Percentiles rank a stretch among this genome's conserved stretches.
Conservation (phyloP, 2,888 invertebrate species). For the Noctua comes region DNA sequence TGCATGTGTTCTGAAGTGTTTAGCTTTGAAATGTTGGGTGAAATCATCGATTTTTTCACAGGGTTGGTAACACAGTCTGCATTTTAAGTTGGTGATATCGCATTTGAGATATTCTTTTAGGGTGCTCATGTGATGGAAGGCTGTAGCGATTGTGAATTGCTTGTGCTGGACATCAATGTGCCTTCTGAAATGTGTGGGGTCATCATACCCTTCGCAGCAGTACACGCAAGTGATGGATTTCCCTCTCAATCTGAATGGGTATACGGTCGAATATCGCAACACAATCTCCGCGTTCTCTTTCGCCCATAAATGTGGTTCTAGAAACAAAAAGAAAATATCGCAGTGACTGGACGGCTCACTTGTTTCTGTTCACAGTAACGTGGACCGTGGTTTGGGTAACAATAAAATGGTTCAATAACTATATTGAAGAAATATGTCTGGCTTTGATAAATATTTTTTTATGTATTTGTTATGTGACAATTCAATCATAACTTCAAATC, state of each 20-base stretch:
- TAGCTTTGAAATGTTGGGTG: constrained; percentile 76
- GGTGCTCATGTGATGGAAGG: constrained; percentile 79
- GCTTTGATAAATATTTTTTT: neutral
- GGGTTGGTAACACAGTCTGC: constrained; percentile 76
- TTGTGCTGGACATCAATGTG: constrained; percentile 79
- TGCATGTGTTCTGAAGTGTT: constrained; percentile 67
- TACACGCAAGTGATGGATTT: constrained; percentile 83
- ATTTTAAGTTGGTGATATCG: constrained; percentile 79
- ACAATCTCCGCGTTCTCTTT: constrained; percentile 85
- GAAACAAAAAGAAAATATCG: constrained; percentile 82
- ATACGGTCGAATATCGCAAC: constrained; percentile 83
- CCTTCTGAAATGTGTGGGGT: constrained; percentile 77
- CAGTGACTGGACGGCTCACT: constrained; percentile 69
- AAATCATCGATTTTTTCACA: constrained; percentile 75
- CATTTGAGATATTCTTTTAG: constrained; percentile 82
- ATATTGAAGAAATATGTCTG: neutral
- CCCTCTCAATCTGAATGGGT: constrained; percentile 84
- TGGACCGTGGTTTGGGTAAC: neutral
- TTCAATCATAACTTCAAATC: neutral
- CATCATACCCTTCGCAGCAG: constrained; percentile 82
- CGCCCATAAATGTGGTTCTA: constrained; percentile 82
- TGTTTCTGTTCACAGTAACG: constrained; percentile 23
- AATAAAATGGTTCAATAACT: neutral
- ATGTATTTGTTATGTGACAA: neutral
- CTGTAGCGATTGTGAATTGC: constrained; percentile 78